These are phyloP conservation scores for Steromphala cineraria DNA, from an alignment of 2,888 invertebrate genomes.

Conservation along the genomic window DNA sequence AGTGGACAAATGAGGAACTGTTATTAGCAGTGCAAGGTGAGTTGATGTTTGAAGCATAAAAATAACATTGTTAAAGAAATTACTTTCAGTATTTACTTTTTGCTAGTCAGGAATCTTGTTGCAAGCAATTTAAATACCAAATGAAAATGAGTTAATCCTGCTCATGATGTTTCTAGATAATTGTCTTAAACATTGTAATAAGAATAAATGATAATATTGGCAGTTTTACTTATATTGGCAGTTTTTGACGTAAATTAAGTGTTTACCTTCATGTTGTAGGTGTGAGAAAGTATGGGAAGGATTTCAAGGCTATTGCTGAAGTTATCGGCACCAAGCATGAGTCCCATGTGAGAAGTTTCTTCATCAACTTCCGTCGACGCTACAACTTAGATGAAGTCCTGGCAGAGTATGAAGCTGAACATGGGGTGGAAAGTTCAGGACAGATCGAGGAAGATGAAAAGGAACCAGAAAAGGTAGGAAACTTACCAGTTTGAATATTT, in stretches of 20 bases:
- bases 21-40: constrained; percentile 91
- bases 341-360: constrained; percentile 92
- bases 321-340: constrained; percentile 96
- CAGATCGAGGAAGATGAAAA: constrained; percentile 45
- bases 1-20: constrained; percentile 94
- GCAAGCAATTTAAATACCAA: too few species aligned
- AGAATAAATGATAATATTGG: too few species aligned
- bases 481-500: neutral
- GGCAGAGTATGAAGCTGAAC: constrained; percentile 81
- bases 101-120: too few species aligned
- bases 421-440: constrained; percentile 52
- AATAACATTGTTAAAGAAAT: too few species aligned
- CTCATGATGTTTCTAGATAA: neutral
- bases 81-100: too few species aligned
- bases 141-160: neutral
- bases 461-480: constrained; percentile 44
- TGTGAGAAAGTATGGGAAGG: constrained; percentile 82
- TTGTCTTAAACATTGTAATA: too few species aligned
- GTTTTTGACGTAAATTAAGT: neutral
- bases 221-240: too few species aligned
- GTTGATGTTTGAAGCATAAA: neutral
- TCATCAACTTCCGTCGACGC: constrained; percentile 90
- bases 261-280: constrained; percentile 76
- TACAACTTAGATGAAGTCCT: constrained; percentile 88
- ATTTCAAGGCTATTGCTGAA: constrained; percentile 95